Conservation (phyloP, 2,113 vertebrate species). For the Ammodytes dubius region DNA sequence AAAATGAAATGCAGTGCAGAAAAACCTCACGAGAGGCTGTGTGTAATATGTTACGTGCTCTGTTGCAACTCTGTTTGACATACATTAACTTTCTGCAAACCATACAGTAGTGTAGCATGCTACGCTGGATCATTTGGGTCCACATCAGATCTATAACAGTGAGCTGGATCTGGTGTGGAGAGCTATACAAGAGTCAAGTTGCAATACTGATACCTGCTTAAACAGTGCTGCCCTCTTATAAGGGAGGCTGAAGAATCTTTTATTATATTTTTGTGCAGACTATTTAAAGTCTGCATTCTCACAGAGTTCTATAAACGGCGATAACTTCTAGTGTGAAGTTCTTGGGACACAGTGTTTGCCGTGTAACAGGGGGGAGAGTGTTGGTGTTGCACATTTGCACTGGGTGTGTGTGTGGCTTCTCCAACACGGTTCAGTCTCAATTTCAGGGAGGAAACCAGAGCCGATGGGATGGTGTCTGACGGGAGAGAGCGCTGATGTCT, state of each 20-base stretch:
- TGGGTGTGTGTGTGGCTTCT: slow-evolving; percentile 41
- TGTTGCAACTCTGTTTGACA: slow-evolving; percentile 5
- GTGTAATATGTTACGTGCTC: background rate
- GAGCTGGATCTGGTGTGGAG: background rate
- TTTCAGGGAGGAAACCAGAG: slow-evolving; percentile 77
- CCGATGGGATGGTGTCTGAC: slow-evolving; percentile 60
- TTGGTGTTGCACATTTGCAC: slow-evolving; percentile 46
- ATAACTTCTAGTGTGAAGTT: slow-evolving; percentile 13
- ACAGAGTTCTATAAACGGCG: slow-evolving; percentile 24
- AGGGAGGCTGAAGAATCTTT: slow-evolving; percentile 4
- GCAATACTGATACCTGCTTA: slow-evolving; percentile 15
- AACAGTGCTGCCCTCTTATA: background rate
- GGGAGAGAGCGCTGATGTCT: slow-evolving; percentile 72
- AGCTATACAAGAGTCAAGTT: background rate
- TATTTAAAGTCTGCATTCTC: slow-evolving; percentile 38
- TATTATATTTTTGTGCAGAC: slow-evolving; percentile 18
- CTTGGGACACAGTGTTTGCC: slow-evolving; percentile 10
- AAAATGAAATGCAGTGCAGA: background rate
- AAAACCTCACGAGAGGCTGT: background rate
- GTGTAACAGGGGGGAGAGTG: slow-evolving; percentile 15
- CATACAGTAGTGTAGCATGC: background rate
- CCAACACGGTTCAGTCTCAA: slow-evolving; percentile 54
- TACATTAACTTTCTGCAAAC: slow-evolving; percentile 18
- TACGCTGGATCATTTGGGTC: background rate
- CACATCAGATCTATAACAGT: background rate